Evolutionary conservation across 2,113 vertebrate genomes (phyloP), one percentile per base, ranked within the genome.

Genomic region (Theristicus caerulescens): DNA sequence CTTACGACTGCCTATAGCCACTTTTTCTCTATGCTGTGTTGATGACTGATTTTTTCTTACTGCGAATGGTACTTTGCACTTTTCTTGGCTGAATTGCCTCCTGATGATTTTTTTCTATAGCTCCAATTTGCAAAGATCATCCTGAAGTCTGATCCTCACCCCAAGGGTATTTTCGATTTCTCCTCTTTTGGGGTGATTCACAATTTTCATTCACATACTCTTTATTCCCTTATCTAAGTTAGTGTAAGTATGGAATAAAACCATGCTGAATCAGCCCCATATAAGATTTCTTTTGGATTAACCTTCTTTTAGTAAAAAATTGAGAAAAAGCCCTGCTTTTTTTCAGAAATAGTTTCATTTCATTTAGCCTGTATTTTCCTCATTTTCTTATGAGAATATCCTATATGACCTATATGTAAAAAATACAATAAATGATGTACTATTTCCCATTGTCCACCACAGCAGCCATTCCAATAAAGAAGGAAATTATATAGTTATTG

Each of bases 191-290:
- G 44, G 16, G 12, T 67, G 16, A n/a, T 25, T 86, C 31, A 66
- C 7, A 57, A 26, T 79, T 73, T 74, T 83, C 44, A 32, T 46
- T 20, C 21, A 42, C 2, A 11, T 66, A 38, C 7, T 51, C 22
- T 82, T 82, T 59, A 71, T 62, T 93, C 8, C 29, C 1, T 64
- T 38, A 32, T 42, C 34, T 71, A 77, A 93, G 26, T 38, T 57
- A 52, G 5, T 12, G 8, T 34, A 66, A 67, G 8, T 27, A 58
- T 49, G 15, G 40, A 73, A 83, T 61, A 44, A 86, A 85, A 52
- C 10, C 17, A 66, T 0, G 0, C 7, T 34, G n/a, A 69, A 78
- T 67, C 3, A 42, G 7, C 9, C 21, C 13, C 14, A 54, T 36
- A 15, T n/a, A 57, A 52, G 31, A 71, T 25, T 58, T 5, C 4